phyloP scores from a whole-genome alignment of 2,888 invertebrate species.

The Scrobipalpa costella region DNA sequence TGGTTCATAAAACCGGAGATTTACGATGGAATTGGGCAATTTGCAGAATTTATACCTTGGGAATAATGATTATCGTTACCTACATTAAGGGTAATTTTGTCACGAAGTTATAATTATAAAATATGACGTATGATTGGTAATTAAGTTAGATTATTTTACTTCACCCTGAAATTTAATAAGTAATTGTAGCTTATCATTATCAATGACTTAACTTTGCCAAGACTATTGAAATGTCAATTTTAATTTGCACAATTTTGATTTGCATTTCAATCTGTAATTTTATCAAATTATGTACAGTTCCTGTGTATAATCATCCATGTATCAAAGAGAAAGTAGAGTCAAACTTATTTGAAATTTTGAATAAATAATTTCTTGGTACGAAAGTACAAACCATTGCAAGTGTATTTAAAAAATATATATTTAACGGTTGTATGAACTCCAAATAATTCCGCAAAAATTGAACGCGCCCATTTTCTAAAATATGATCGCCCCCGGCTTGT shows the following conservation, averaged over 20 bases:
- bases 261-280: too few species aligned
- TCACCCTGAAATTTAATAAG: not conserved
- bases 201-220: too few species aligned
- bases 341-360: too few species aligned
- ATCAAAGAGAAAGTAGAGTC: too few species aligned
- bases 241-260: too few species aligned
- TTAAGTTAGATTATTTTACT: not conserved
- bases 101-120: not conserved
- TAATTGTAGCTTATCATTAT: too few species aligned
- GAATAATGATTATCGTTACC: not conserved
- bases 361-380: too few species aligned
- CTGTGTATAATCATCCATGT: too few species aligned
- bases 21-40: conserved; percentile 4
- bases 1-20: conserved; percentile 13
- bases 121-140: not conserved
- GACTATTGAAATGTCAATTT: too few species aligned
- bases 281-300: too few species aligned
- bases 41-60: conserved; percentile 26
- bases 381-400: too few species aligned
- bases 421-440: conserved; percentile 46
- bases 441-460: conserved; percentile 40
- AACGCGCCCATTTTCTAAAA: conserved; percentile 57
- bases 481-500: conserved; percentile 69
- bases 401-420: too few species aligned
- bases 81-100: not conserved